Evolutionary conservation across 2,888 invertebrate genomes (phyloP).

Genomic region (Acheta domesticus): DNA sequence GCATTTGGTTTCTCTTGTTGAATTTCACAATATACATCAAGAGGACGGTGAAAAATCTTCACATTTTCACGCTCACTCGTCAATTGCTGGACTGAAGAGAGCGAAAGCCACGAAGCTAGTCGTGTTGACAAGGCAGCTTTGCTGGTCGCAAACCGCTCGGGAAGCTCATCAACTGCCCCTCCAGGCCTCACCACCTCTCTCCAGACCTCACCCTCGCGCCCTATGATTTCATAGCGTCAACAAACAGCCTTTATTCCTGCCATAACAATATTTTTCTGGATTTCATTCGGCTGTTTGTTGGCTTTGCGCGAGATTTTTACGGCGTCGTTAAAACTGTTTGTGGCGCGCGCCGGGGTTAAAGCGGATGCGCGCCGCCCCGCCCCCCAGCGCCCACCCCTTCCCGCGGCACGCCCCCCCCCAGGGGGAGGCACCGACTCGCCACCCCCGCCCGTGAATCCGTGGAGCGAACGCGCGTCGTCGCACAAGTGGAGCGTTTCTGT

Average conservation of each 20-base stretch:
- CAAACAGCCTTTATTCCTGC: constrained; percentile 18
- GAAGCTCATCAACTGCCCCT: not conserved
- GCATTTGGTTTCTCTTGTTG: too few relatives aligned
- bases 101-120: too few relatives aligned
- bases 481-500: too few relatives aligned
- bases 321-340: constrained; percentile 18
- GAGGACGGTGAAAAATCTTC: too few relatives aligned
- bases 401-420: not conserved
- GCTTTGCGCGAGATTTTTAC: constrained; percentile 18
- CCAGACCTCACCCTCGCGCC: not conserved
- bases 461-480: too few relatives aligned
- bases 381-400: not conserved
- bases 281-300: constrained; percentile 18
- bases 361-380: not conserved
- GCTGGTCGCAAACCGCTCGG: too few relatives aligned
- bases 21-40: too few relatives aligned
- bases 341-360: not conserved
- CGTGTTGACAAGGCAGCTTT: too few relatives aligned
- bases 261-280: constrained; percentile 18
- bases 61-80: too few relatives aligned
- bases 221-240: constrained; percentile 18
- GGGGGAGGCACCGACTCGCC: not conserved
- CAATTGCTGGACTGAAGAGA: too few relatives aligned
- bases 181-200: not conserved
- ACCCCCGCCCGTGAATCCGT: not conserved